Percentiles rank a stretch among this genome's conserved stretches.
These are phyloP conservation scores for Siniperca knerii DNA, from an alignment of 2,113 vertebrate genomes.

Conservation along the genomic window DNA sequence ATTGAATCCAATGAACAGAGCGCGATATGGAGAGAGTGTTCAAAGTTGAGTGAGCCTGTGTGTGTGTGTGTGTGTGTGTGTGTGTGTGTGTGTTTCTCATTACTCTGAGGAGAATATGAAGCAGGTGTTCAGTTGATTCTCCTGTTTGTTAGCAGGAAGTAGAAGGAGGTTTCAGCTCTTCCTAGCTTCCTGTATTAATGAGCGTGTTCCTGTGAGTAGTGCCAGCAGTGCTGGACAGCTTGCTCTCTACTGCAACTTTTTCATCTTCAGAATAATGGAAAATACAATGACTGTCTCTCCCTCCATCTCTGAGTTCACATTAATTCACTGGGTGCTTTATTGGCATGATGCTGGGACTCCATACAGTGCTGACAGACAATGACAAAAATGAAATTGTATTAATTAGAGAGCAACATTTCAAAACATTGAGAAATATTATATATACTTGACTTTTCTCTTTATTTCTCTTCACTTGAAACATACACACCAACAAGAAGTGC, in stretches of 20 bases:
- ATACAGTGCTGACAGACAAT: conserved; percentile 47
- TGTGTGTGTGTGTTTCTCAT: conserved; percentile 30
- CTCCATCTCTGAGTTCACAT: conserved; percentile 23
- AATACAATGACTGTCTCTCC: conserved; percentile 40
- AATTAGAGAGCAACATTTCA: conserved; percentile 45
- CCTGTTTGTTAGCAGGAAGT: conserved; percentile 58
- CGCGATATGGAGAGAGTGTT: conserved; percentile 41
- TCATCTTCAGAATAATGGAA: conserved; percentile 56
- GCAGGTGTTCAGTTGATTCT: conserved; percentile 50
- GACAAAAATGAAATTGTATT: conserved; percentile 62
- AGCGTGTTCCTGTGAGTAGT: conserved; percentile 39
- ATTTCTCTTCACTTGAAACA: conserved; percentile 25
- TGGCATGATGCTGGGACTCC: conserved; percentile 22
- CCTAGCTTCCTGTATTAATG: conserved; percentile 64
- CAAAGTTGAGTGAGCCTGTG: conserved; percentile 3
- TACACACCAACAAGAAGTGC: not conserved
- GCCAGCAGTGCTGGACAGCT: conserved; percentile 44
- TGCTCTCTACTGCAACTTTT: conserved; percentile 47
- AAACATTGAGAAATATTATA: not conserved
- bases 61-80: not conserved
- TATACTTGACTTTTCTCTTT: conserved; percentile 8
- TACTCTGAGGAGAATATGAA: conserved; percentile 51
- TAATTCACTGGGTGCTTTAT: conserved; percentile 47
- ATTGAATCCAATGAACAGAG: conserved; percentile 73
- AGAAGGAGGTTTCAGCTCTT: conserved; percentile 54